Conservation (phyloP, 2,797 vertebrate species). For the Lepus townsendii region DNA sequence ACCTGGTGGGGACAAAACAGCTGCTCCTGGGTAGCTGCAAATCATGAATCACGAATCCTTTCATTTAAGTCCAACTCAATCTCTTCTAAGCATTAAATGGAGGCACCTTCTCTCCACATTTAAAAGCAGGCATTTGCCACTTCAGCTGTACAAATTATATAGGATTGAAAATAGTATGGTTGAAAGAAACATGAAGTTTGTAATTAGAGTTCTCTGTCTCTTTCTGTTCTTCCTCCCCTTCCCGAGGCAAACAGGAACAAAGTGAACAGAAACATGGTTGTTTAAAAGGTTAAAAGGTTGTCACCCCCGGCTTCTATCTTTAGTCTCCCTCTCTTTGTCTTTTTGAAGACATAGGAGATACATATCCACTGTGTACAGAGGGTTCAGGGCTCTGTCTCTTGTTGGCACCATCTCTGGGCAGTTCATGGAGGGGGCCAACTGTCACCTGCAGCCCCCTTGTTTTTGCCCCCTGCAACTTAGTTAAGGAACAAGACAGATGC, state of each 20-base stretch:
- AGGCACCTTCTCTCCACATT: constrained; percentile 30
- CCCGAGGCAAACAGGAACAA: constrained; percentile 56
- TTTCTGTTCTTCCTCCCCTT: background rate
- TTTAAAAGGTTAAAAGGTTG: constrained; percentile 74
- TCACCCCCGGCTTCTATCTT: constrained; percentile 65
- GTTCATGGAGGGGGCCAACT: background rate
- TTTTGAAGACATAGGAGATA: background rate
- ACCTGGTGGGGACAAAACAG: fast-evolving
- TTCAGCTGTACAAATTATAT: constrained; percentile 78
- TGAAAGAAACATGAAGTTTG: constrained; percentile 58
- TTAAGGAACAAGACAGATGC: background rate
- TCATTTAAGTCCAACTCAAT: constrained; percentile 15
- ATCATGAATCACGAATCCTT: background rate
- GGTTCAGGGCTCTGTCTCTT: background rate
- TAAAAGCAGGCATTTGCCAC: constrained; percentile 62
- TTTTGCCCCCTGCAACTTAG: background rate
- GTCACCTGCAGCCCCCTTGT: background rate
- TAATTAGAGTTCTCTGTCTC: constrained; percentile 65
- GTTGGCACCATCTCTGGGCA: background rate
- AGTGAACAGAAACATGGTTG: constrained; percentile 46
- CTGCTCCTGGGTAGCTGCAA: background rate
- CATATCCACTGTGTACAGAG: background rate
- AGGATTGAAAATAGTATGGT: constrained; percentile 79
- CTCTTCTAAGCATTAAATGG: constrained; percentile 5
- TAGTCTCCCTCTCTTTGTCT: constrained; percentile 5